These are phyloP conservation scores for Eurytemora carolleeae DNA, from an alignment of 1,140 invertebrate species.

Conservation along the genomic window DNA sequence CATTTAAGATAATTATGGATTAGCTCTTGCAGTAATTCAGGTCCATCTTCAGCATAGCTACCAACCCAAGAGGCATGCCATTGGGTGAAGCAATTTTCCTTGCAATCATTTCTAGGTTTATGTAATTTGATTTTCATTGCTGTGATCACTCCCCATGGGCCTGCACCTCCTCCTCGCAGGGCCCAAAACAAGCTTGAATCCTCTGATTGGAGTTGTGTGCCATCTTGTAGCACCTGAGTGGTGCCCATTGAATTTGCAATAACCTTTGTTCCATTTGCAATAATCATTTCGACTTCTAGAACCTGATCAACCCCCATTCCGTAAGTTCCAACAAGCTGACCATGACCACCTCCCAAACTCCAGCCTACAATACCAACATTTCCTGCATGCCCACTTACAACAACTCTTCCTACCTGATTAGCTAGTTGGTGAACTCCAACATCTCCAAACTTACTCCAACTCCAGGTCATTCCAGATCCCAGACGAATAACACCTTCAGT, in stretches of 20 bases:
- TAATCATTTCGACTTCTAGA: neutral
- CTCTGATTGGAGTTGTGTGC: neutral
- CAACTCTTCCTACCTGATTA: neutral
- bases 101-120: too few species aligned
- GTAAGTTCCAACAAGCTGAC: neutral
- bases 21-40: too few species aligned
- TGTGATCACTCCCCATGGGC: too few species aligned
- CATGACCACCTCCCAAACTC: neutral
- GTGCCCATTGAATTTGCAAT: neutral
- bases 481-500: too few species aligned
- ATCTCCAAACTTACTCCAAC: too few species aligned
- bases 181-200: neutral
- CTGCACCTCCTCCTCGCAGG: neutral
- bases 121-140: too few species aligned
- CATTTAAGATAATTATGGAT: too few species aligned
- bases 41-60: too few species aligned
- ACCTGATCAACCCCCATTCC: neutral
- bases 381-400: neutral
- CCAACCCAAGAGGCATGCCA: too few species aligned
- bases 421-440: too few species aligned
- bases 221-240: neutral
- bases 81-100: too few species aligned
- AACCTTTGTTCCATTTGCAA: neutral
- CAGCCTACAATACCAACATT: neutral
- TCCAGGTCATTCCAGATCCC: too few species aligned